Percentiles rank a stretch among this genome's conserved stretches.
These are phyloP conservation scores for Rana temporaria DNA, from an alignment of 2,113 vertebrate genomes.

Conservation along the genomic window DNA sequence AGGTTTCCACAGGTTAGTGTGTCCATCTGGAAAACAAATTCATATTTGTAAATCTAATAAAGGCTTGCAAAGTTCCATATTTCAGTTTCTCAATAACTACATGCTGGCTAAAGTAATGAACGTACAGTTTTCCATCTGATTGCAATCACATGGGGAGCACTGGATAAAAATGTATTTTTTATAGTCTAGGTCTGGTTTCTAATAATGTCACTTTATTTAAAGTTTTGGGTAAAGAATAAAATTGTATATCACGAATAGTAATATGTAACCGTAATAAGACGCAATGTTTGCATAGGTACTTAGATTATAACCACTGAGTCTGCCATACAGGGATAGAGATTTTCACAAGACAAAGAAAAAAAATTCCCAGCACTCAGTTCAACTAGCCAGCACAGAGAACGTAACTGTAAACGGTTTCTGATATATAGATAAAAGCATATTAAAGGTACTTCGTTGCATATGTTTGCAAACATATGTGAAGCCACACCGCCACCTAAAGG, in stretches of 20 bases:
- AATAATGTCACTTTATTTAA: constrained; percentile 56
- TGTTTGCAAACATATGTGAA: no score
- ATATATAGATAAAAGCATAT: no score
- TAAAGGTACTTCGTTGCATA: no score
- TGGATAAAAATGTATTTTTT: constrained; percentile 51
- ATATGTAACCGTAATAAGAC: neutral
- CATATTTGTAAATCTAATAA: constrained; percentile 67
- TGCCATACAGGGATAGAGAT: no score
- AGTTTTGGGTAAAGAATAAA: constrained; percentile 31
- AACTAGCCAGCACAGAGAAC: no score
- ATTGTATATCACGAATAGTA: constrained; percentile 20
- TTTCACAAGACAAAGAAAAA: no score
- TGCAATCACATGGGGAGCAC: constrained; percentile 50
- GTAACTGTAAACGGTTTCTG: no score
- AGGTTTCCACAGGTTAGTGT: constrained; percentile 66
- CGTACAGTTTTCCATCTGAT: constrained; percentile 53
- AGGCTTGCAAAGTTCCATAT: constrained; percentile 60
- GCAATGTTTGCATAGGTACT: no score
- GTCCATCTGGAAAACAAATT: constrained; percentile 72
- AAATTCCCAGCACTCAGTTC: no score
- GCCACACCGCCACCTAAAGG: no score
- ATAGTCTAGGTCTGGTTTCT: constrained; percentile 56
- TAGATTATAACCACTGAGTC: no score
- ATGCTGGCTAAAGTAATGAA: constrained; percentile 50
- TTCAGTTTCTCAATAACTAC: constrained; percentile 54